Evolutionary conservation across 2,113 vertebrate species (phyloP), one percentile per base, ranked within the genome.

Genomic region (Neofelis nebulosa): DNA sequence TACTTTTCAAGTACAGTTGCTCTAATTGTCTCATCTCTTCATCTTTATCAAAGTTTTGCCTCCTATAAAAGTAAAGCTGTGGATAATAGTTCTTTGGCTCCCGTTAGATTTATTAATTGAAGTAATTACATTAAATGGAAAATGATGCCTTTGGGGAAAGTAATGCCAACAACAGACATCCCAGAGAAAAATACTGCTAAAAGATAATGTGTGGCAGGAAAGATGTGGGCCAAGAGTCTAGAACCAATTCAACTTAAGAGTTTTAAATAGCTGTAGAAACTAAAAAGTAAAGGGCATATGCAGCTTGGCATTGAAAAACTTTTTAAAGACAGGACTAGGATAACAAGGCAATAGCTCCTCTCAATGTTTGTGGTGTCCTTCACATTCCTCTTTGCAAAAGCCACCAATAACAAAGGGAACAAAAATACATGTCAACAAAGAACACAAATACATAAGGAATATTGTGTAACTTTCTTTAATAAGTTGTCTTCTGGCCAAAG

Each of bases 81-180:
- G 86, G 73, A 63, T 97, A 73, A 50, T 16, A 91, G 55, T 92
- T 95, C 36, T 74, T 97, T 50, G 69, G 19, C 38, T 92, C 79
- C 79, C 83, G 89, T 96, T 96, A 89, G 69, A 89, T 85, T 81
- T n/a, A 45, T 96, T 97, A 97, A 98, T 97, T 96, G 96, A 97
- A 96, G 89, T 78, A 74, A 16, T 97, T 98, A 97, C 66, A 94
- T 95, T 95, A 98, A 98, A 95, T 93, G 89, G 96, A 94, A 98
- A 98, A 98, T 94, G 97, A 98, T 96, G 94, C 93, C 57, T 97
- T 89, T 78, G 96, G 97, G 98, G 76, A 94, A 98, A 98, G 97
- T 98, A 97, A 97, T 5, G 3, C 78, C 97, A 91, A 96, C 79
- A 73, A 92, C 66, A 97, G 95, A 80, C 89, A 96, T 19, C 74